Conservation (phyloP, 2,797 vertebrate genomes). For the Peromyscus eremicus region DNA sequence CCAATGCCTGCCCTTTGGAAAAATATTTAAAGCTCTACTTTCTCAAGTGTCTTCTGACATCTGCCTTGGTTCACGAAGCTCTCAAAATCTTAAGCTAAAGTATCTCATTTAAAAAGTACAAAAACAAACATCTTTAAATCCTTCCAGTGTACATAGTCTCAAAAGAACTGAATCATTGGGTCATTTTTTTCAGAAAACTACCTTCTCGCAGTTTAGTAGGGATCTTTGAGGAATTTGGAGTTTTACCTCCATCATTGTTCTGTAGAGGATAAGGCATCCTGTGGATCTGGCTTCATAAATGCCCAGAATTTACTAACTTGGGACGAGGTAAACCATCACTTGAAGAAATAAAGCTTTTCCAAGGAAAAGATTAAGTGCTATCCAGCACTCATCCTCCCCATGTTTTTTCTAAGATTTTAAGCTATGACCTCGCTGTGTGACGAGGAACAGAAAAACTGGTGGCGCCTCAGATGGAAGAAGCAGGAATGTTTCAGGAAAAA, state of each 20-base stretch:
- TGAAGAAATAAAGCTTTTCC: background rate
- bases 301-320: background rate
- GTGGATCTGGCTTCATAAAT: background rate
- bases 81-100: conserved; percentile 39
- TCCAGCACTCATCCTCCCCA: background rate
- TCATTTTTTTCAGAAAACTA: conserved; percentile 20
- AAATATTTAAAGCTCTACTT: background rate
- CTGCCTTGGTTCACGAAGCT: background rate
- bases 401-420: background rate
- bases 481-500: background rate
- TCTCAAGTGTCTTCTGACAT: background rate
- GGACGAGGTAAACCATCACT: background rate
- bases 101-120: background rate
- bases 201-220: background rate
- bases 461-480: background rate
- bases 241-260: background rate
- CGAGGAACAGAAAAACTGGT: background rate
- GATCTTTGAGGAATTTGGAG: background rate
- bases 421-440: background rate
- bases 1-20: background rate
- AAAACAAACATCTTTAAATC: background rate
- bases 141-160: background rate
- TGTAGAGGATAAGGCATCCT: background rate
- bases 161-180: background rate
- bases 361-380: background rate